A percentile compares a stretch with the other conserved stretches of the same genome.
Conservation (phyloP, 2,797 vertebrate species). For the Danio albolineatus region DNA sequence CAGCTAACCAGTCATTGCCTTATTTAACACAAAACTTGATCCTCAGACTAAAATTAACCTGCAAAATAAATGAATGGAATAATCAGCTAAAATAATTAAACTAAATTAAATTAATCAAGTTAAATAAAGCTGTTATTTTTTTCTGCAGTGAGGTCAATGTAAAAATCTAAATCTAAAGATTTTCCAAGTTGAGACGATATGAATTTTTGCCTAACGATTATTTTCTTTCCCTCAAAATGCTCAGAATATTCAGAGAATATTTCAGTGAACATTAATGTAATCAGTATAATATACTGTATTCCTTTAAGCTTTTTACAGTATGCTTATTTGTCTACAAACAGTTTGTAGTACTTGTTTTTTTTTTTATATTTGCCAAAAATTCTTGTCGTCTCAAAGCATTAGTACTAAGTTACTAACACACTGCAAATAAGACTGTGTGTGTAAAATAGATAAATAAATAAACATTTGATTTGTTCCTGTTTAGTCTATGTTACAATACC, state of each 20-base stretch:
- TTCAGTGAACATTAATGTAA: not conserved
- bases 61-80: slow-evolving; percentile 16
- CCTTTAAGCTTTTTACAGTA: not conserved
- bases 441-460: not conserved
- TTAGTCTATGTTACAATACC: slow-evolving; percentile 88
- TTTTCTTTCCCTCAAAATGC: not conserved
- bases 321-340: not conserved
- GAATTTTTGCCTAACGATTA: slow-evolving; percentile 31
- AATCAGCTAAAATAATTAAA: not conserved
- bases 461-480: slow-evolving; percentile 56
- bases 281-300: not conserved
- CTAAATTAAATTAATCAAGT: slow-evolving; percentile 6
- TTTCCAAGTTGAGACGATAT: slow-evolving; percentile 27
- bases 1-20: not conserved
- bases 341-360: not conserved
- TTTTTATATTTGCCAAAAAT: slow-evolving; percentile 17
- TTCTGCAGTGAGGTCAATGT: slow-evolving; percentile 16
- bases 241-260: not conserved
- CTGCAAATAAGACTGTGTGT: not conserved
- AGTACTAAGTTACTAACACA: slow-evolving; percentile 12
- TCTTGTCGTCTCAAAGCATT: slow-evolving; percentile 40
- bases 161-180: not conserved
- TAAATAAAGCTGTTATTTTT: not conserved
- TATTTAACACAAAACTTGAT: slow-evolving; percentile 4
- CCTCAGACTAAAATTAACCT: not conserved